Evolutionary conservation across 92 coral and sea anemone species (phyloP).

Genomic region (Montipora capitata): DNA sequence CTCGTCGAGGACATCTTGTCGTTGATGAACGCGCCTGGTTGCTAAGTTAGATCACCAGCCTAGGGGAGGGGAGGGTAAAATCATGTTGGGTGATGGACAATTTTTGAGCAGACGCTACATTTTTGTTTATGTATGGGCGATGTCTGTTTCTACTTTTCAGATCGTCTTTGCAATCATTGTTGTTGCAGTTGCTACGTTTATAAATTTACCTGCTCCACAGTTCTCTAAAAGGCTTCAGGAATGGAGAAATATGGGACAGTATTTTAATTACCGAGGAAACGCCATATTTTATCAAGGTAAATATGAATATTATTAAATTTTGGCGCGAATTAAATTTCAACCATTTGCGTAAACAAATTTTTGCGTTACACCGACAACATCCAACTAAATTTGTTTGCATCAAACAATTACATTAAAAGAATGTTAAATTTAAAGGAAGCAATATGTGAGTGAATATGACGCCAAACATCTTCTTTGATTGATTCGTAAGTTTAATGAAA

Average conservation of each 20-base stretch:
- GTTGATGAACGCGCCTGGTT: conserved; percentile 81
- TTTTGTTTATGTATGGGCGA: background rate
- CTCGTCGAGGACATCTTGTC: conserved; percentile 96
- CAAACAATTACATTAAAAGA: too few species aligned
- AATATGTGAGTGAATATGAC: too few species aligned
- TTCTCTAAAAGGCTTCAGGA: conserved; percentile 79
- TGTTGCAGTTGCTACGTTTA: conserved; percentile 78
- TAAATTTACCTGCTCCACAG: conserved; percentile 89
- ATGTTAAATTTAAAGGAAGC: too few species aligned
- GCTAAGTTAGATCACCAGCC: conserved; percentile 48
- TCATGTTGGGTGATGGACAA: too few species aligned
- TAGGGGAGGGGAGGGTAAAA: background rate
- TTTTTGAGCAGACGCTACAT: too few species aligned
- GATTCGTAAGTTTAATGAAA: background rate
- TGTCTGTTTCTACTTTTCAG: conserved; percentile 72
- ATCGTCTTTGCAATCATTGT: conserved; percentile 65
- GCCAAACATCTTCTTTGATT: background rate
- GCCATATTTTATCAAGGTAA: conserved; percentile 96
- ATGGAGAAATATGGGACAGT: conserved; percentile 90
- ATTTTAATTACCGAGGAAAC: conserved; percentile 85
- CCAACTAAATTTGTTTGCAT: too few species aligned
- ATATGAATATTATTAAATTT: background rate
- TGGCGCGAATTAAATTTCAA: conserved; percentile 24
- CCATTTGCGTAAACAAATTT: too few species aligned
- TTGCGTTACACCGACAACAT: too few species aligned